Evolutionary conservation across 2,797 vertebrate genomes (phyloP), one percentile per base, ranked within the genome.

Genomic region (Myotis daubentonii): DNA sequence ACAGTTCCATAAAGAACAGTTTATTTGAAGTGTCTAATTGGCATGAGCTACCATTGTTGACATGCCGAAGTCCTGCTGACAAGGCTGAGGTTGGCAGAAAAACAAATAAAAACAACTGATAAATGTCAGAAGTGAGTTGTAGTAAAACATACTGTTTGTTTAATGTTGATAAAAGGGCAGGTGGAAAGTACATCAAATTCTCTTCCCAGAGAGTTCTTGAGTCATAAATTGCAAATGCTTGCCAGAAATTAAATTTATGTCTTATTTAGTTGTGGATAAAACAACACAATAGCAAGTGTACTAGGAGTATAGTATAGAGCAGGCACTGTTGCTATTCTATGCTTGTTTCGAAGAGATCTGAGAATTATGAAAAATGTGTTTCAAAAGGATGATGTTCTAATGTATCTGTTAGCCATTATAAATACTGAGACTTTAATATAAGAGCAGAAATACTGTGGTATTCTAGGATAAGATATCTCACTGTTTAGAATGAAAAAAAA

Each of bases 21-120:
- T 95, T 94, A 65, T 96, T 97, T 97, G 25, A 75, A 20, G 74
- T 55, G 87, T 76, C 92, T 97, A 98, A 98, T 96, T 98, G 97
- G 75, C 78, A 81, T 89, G 65, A 93, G 93, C 84, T 93, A 75
- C 93, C n/a, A 2, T 71, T 97, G 74, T 74, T 96, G 78, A 95
- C 87, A 55, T 3, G 20, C 81, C 87, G 91, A 97, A 95, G 94
- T 96, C 93, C 83, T 96, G 66, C 95, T 97, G 92, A 97, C 93
- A 91, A 96, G 93, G 94, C 92, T 95, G 84, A 97, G 78, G 41
- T 96, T 97, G 94, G 33, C 96, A 97, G 49, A 87, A 65, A 97
- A 96, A 92, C 76, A 97, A 96, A 97, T 95, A 96, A 96, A 97
- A 93, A 90, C 91, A 94, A 94, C 87, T 89, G 93, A 96, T 96